phyloP scores from a whole-genome alignment of 2,888 invertebrate species.

The Microdon myrmicae region DNA sequence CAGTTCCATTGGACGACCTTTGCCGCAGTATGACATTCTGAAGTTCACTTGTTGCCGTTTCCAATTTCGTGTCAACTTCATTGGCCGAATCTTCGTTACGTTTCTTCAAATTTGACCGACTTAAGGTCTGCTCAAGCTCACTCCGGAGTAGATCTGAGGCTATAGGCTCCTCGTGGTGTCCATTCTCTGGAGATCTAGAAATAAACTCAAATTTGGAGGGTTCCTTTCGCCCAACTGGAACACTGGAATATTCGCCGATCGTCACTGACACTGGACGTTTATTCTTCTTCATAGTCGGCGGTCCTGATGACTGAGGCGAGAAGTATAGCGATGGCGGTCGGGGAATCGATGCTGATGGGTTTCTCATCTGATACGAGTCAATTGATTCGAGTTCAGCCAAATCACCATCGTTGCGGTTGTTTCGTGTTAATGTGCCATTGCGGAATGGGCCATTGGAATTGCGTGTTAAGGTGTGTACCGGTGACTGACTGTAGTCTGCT shows the following conservation, averaged over 20 bases:
- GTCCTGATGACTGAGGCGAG: conserved; percentile 70
- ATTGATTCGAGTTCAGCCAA: conserved; percentile 80
- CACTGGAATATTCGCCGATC: conserved; percentile 74
- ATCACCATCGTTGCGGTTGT: conserved; percentile 59
- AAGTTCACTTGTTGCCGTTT: conserved; percentile 39
- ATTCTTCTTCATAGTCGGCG: conserved; percentile 71
- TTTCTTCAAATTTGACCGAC: conserved; percentile 80
- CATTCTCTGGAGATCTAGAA: conserved; percentile 52
- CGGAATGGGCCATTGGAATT: conserved; percentile 32
- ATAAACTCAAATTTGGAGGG: conserved; percentile 81
- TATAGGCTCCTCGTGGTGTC: conserved; percentile 57
- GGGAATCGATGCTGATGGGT: conserved; percentile 72
- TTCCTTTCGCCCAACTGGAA: conserved; percentile 70
- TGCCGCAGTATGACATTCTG: conserved; percentile 44
- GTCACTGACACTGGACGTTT: conserved; percentile 75
- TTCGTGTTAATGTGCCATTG: conserved; percentile 48
- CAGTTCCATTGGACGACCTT: conserved; percentile 40
- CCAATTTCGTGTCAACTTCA: conserved; percentile 65
- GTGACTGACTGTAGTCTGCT: conserved; percentile 60
- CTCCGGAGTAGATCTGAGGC: conserved; percentile 76
- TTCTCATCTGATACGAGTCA: conserved; percentile 78
- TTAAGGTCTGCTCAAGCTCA: conserved; percentile 79
- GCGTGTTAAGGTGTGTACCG: conserved; percentile 45
- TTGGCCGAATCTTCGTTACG: conserved; percentile 70
- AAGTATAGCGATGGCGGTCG: conserved; percentile 79